Percentiles rank a stretch among this genome's conserved stretches.
Evolutionary conservation across 2,797 vertebrate genomes (phyloP).

Genomic region (Lutra lutra): DNA sequence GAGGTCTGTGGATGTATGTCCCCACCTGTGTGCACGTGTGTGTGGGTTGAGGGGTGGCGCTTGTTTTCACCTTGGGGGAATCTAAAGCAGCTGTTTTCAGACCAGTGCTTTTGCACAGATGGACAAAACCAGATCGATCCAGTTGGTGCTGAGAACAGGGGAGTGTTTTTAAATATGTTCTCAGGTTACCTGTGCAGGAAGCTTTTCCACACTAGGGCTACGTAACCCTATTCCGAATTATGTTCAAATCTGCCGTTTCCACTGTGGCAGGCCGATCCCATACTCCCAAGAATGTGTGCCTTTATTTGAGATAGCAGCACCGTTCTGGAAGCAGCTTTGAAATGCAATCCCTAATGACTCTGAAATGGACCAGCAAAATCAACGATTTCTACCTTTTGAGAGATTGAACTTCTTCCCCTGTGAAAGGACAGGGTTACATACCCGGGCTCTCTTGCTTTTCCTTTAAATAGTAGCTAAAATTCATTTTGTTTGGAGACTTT

Average conservation of each 20-base stretch:
- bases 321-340: conserved; percentile 54
- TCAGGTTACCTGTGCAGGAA: conserved; percentile 25
- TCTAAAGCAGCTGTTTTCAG: neutral
- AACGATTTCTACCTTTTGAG: neutral
- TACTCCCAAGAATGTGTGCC: neutral
- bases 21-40: neutral
- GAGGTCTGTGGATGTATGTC: neutral
- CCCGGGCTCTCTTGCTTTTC: neutral
- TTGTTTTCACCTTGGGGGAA: neutral
- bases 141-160: neutral
- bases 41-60: neutral
- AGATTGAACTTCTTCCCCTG: neutral
- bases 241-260: neutral
- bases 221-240: neutral
- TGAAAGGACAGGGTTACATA: neutral
- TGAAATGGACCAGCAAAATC: neutral
- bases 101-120: neutral
- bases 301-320: neutral
- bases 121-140: neutral
- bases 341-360: conserved; percentile 29
- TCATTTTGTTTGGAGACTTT: conserved; percentile 3
- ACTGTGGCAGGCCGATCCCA: neutral
- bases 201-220: neutral
- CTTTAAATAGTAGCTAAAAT: conserved; percentile 30
- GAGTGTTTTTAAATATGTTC: neutral